phyloP scores from a whole-genome alignment of 2,888 invertebrate genomes.

The Tiliacea aurago region DNA sequence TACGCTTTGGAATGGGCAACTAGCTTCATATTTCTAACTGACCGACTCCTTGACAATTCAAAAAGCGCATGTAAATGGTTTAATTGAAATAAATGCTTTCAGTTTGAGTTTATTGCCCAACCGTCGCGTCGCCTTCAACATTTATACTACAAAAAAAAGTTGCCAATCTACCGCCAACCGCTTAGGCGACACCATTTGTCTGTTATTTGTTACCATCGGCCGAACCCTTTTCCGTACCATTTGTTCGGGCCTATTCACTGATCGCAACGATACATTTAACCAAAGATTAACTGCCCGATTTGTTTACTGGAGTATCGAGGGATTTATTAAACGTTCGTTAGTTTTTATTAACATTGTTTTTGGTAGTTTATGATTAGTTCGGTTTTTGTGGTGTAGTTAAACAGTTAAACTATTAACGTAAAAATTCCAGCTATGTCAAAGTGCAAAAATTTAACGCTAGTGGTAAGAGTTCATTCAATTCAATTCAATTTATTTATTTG shows the following conservation, averaged over 20 bases:
- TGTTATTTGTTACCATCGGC: slow-evolving; percentile 84
- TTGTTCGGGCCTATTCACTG: slow-evolving; percentile 82
- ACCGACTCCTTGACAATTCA: too few species aligned
- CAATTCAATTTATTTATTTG: too few species aligned
- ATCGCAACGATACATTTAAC: slow-evolving; percentile 85
- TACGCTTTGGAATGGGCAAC: too few species aligned
- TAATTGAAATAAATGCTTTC: too few species aligned
- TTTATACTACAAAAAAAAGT: slow-evolving; percentile 36
- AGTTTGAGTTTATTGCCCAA: too few species aligned
- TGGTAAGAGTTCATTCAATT: too few species aligned
- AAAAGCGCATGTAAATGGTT: too few species aligned
- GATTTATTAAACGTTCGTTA: slow-evolving; percentile 59
- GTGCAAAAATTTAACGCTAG: not conserved
- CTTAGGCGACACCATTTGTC: slow-evolving; percentile 76
- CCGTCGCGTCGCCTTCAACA: too few species aligned
- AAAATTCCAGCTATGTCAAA: not conserved
- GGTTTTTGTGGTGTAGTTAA: not conserved
- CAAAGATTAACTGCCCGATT: slow-evolving; percentile 85
- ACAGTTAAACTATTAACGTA: not conserved
- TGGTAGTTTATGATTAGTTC: slow-evolving; percentile 39
- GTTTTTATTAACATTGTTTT: slow-evolving; percentile 49
- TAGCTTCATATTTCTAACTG: too few species aligned
- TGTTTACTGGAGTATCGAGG: slow-evolving; percentile 74
- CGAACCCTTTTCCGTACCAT: slow-evolving; percentile 87
- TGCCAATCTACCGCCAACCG: slow-evolving; percentile 36